phyloP scores from a whole-genome alignment of 1,140 invertebrate species.

The Phocides pigmalion region DNA sequence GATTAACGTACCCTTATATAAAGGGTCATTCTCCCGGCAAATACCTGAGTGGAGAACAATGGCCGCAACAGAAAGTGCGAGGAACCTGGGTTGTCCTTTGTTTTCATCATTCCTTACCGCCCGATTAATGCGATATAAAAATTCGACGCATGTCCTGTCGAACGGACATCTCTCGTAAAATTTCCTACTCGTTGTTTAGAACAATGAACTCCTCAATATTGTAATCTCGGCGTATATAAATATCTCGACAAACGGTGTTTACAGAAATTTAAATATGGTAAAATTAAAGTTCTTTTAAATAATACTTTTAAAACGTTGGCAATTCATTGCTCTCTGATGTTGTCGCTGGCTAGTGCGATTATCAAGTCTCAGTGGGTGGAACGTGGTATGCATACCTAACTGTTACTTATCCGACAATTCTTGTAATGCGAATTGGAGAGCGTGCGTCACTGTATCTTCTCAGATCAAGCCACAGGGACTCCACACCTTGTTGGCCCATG shows the following conservation, averaged over 20 bases:
- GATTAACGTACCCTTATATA: slow-evolving; percentile 61
- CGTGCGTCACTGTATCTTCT: slow-evolving; percentile 50
- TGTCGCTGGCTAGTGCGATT: neutral
- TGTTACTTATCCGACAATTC: slow-evolving; percentile 47
- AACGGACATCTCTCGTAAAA: slow-evolving; percentile 74
- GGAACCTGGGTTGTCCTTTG: slow-evolving; percentile 66
- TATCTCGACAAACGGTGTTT: neutral
- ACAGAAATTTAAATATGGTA: neutral
- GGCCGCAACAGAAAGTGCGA: slow-evolving; percentile 60
- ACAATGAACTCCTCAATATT: slow-evolving; percentile 60
- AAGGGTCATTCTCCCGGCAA: slow-evolving; percentile 70
- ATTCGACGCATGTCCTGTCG: slow-evolving; percentile 66
- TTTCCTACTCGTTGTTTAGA: slow-evolving; percentile 63
- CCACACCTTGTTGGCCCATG: slow-evolving; percentile 32
- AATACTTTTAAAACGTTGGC: neutral
- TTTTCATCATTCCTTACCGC: slow-evolving; percentile 57
- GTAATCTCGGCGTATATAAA: neutral
- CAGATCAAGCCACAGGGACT: slow-evolving; percentile 34
- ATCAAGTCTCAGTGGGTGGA: slow-evolving; percentile 4
- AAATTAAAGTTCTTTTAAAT: neutral
- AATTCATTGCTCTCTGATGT: slow-evolving; percentile 13
- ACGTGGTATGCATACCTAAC: slow-evolving; percentile 51
- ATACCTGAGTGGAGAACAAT: slow-evolving; percentile 64
- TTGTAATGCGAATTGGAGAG: slow-evolving; percentile 56
- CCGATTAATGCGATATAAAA: slow-evolving; percentile 74